Conservation (phyloP, 2,797 vertebrate genomes). For the Sciurus vulgaris region DNA sequence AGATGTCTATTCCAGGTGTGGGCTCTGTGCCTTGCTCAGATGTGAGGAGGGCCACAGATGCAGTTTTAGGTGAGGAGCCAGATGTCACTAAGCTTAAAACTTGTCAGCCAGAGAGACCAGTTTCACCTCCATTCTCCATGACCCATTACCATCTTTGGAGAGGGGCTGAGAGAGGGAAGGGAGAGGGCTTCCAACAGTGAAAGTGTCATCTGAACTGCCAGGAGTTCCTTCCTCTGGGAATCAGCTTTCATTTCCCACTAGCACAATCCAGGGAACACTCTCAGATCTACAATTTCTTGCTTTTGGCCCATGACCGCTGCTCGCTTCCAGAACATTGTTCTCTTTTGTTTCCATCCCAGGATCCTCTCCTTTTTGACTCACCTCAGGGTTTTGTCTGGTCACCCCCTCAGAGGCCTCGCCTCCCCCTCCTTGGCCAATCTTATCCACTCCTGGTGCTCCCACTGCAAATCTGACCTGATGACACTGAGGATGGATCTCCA, state of each 20-base stretch:
- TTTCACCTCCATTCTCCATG: background rate
- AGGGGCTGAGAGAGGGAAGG: background rate
- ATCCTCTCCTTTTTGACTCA: background rate
- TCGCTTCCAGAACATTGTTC: background rate
- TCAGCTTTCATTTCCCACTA: background rate
- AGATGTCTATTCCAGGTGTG: background rate
- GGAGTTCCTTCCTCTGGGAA: background rate
- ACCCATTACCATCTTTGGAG: background rate
- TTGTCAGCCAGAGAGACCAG: background rate
- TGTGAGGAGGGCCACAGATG: background rate
- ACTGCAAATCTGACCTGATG: background rate
- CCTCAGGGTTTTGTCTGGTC: background rate
- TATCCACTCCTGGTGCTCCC: background rate
- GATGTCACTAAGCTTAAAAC: background rate
- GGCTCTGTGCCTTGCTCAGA: background rate
- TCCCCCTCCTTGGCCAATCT: background rate
- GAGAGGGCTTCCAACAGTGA: background rate
- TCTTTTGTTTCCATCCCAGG: background rate
- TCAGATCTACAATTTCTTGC: background rate
- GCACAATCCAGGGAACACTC: background rate
- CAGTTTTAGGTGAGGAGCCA: background rate
- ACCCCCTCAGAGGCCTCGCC: background rate
- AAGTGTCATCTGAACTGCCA: background rate
- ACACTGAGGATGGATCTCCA: background rate
- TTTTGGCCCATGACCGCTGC: no score